Evolutionary conservation across 1,140 invertebrate genomes (phyloP), one percentile per base, ranked within the genome.

Genomic region (Drosophila busckii): DNA sequence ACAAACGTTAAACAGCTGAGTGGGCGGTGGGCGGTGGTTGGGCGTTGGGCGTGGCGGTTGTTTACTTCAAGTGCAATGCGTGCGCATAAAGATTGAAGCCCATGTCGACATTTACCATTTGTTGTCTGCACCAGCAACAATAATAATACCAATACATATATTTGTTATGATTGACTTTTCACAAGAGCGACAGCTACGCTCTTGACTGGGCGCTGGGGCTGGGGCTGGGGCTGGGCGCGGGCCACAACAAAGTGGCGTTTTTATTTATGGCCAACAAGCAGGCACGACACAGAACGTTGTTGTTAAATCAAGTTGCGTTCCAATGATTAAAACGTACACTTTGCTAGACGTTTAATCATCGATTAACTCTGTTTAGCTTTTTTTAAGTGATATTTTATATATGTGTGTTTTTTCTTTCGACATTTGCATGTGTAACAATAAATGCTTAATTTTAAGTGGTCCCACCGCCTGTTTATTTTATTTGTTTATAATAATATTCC

Each of bases 151-250:
- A n/a, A n/a, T n/a, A n/a, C n/a, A n/a, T n/a, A n/a, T n/a, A n/a
- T n/a, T n/a, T n/a, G n/a, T 82, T 80, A 67, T 80, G 75, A 80
- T 80, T 82, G 75, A 82, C 58, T 80, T 82, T 61, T 40, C 48
- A 50, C 23, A 29, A 28, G 3, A 23, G 16, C 41, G 13, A 15
- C 12, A 26, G 20, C 22, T n/a, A n/a, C n/a, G n/a, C n/a, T n/a
- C n/a, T n/a, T 16, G 31, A 16, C 37, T 7, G 22, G 19, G 22
- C 1, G 15, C 10, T 22, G 35, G 13, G 8, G 15, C 19, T 28
- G 16, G 22, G 15, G 20, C 10, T 8, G 35, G 17, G 26, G 32
- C 17, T 22, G 26, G 32, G 31, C 29, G 37, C 35, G 29, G 29
- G 28, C 46, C 26, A 62, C 37, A 80, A 82, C 48, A 58, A 75